Base-by-base conservation (phyloP, 2,888 invertebrate genomes). In the Amphipoea oculea region DNA sequence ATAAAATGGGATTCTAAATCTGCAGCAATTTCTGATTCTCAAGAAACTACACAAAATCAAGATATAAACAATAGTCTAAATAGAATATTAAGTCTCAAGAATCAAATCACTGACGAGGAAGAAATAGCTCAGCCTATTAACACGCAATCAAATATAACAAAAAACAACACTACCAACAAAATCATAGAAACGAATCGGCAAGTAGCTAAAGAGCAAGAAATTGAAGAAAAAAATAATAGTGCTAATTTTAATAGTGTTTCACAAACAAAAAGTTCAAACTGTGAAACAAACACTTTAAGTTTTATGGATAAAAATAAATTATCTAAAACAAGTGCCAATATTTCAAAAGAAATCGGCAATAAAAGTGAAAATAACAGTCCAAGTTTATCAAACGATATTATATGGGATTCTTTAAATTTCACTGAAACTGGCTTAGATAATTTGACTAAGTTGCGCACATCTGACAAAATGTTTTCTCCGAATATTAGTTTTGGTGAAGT, bases 1-100 rank as follows among this genome's bases (percentile, higher is more conserved):
- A 98, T 98, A 48, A 97, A 98, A 87, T 98, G 98, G 98, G 94
- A 96, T 69, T 92, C 93, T 77, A 92, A 93, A 73, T 76, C 84
- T 57, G 36, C 76, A 62, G 78, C 83, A 65, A 74, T 65, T 51
- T 65, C 73, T 60, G 83, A 85, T 69, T 74, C 67, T 72, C 29
- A 42, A 60, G 69, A 85, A 73, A 69, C 1, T 20, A 70, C 40
- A 48, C 48, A 67, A 45, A 51, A 40, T 66, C 42, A 77, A 48
- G 62, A 65, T 51, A 14, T 5, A n/a, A 81, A 79, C 45, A 66
- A 66, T 42, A 62, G 29, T 40, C 20, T 23, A 20, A 65, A 70
- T 54, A 29, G n/a, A 42, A 60, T 40, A 51, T 42, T 70, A 72
- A 69, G 29, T 72, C 60, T 42, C 5, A 72, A 70, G n/a, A 48